These are phyloP conservation scores for Tineola bisselliella DNA, from an alignment of 2,888 invertebrate genomes.

Conservation along the genomic window DNA sequence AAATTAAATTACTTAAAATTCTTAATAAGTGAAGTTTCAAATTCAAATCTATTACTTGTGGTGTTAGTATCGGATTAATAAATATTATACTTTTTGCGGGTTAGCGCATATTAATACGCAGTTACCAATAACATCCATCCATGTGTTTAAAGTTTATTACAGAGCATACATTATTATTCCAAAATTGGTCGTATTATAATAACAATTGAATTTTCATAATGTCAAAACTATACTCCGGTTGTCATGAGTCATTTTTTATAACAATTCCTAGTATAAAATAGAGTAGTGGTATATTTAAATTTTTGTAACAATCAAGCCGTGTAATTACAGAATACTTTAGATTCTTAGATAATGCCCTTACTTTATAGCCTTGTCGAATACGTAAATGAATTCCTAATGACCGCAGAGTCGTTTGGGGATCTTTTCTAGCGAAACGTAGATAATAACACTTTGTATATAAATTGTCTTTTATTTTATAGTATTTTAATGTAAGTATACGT, in stretches of 20 bases:
- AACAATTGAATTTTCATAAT: not conserved
- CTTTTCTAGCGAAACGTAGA: not conserved
- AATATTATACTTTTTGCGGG: too few relatives aligned
- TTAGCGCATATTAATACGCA: not conserved
- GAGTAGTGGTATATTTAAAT: not conserved
- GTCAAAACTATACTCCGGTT: not conserved
- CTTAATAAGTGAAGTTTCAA: too few relatives aligned
- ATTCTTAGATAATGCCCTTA: slow-evolving; percentile 12
- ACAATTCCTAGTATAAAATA: not conserved
- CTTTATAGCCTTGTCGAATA: slow-evolving; percentile 8
- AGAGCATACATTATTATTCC: not conserved
- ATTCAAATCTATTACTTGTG: too few relatives aligned
- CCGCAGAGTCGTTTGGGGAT: not conserved
- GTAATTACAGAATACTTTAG: slow-evolving; percentile 11
- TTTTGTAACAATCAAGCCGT: not conserved
- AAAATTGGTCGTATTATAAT: not conserved
- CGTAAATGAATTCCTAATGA: slow-evolving; percentile 14
- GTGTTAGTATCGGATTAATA: too few relatives aligned
- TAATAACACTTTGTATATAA: slow-evolving; percentile 20
- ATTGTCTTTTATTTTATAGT: slow-evolving; percentile 15
- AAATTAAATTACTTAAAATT: not conserved
- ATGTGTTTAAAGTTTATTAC: too few relatives aligned
- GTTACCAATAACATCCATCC: not conserved
- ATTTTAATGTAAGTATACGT: too few relatives aligned
- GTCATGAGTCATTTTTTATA: not conserved